Base-by-base conservation (phyloP, 1,140 invertebrate species). In the Portunus trituberculatus region DNA sequence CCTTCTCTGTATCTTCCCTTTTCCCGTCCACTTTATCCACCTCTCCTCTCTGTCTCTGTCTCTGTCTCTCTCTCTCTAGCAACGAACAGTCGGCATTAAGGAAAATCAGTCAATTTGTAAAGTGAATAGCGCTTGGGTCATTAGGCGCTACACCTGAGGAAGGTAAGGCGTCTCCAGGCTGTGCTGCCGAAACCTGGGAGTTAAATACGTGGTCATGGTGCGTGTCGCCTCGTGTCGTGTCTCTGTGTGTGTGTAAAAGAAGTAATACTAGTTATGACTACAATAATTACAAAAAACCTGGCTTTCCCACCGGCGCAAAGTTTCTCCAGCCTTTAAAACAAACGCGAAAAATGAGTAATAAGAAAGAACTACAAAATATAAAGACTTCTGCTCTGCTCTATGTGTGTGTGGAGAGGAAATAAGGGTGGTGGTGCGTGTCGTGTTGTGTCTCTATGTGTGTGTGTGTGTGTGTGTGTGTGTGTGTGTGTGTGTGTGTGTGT, bases 161-260 rank as follows among this genome's bases (percentile, higher is more conserved):
- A 76, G 59, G 59, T 25, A 76, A 76, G 20, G 59, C 20, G 59
- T 76, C 59, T 76, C 59, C 7, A 20, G 59, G 59, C 20, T 76
- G 59, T 76, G 59, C 59, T 76, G 59, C 59, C 7, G 59, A 76
- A 12, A 25, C n/a, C 10, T 7, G 3, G 59, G 10, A 4, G 59
- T 76, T 76, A 76, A 14, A 76, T 76, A 76, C 59, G 59, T n/a
- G 59, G 1, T 16, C 4, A 20, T 89, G 87, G 0, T 67, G 6
- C 76, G 59, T 83, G 28, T 83, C 28, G n/a, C n/a, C n/a, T n/a
- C 32, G 28, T 52, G 28, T 91, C n/a, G 28, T 91, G 28, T 91
- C 39, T 91, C 25, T 91, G 89, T 91, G 46, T 91, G 89, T 91
- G 46, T 91, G 89, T 91, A 25, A 76, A 12, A 76, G 4, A 12